A percentile compares a stretch with the other conserved stretches of the same genome.
phyloP scores from a whole-genome alignment of 2,113 vertebrate genomes.

The Noctilio leporinus region DNA sequence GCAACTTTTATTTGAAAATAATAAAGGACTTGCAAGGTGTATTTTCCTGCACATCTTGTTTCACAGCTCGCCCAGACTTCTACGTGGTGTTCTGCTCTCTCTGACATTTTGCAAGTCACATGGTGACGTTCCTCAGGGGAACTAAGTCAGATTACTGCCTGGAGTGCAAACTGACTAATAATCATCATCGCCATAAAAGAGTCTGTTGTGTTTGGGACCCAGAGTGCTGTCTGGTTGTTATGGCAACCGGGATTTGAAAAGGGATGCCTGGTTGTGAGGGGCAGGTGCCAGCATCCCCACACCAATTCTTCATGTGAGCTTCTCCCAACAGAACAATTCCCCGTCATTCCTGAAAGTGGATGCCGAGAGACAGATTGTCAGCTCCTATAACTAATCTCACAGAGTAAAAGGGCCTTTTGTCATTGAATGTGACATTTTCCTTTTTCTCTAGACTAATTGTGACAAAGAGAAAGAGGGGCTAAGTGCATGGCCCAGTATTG shows the following conservation, averaged over 20 bases:
- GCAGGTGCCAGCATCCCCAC: constrained; percentile 68
- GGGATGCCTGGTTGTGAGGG: constrained; percentile 62
- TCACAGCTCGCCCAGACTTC: constrained; percentile 46
- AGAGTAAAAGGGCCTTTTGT: constrained; percentile 23
- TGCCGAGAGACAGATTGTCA: constrained; percentile 56
- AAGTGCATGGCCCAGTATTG: neutral
- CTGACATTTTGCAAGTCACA: constrained; percentile 76
- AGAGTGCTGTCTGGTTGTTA: constrained; percentile 78
- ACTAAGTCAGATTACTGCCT: constrained; percentile 79
- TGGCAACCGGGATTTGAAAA: constrained; percentile 77
- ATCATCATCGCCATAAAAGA: constrained; percentile 69
- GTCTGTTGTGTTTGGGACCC: constrained; percentile 70
- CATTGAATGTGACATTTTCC: neutral
- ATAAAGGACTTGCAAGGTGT: neutral
- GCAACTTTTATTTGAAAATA: constrained; percentile 62
- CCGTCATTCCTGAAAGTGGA: constrained; percentile 56
- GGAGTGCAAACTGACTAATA: constrained; percentile 73
- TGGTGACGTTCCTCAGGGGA: constrained; percentile 71
- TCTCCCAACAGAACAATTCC: constrained; percentile 63
- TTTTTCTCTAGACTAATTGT: neutral
- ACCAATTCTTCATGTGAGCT: constrained; percentile 69
- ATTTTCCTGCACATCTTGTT: constrained; percentile 58
- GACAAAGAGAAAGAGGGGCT: neutral
- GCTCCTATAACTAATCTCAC: constrained; percentile 43
- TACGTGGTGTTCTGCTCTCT: constrained; percentile 44